Base-by-base conservation (phyloP, 2,113 vertebrate species). In the Leptocoma aspasia region DNA sequence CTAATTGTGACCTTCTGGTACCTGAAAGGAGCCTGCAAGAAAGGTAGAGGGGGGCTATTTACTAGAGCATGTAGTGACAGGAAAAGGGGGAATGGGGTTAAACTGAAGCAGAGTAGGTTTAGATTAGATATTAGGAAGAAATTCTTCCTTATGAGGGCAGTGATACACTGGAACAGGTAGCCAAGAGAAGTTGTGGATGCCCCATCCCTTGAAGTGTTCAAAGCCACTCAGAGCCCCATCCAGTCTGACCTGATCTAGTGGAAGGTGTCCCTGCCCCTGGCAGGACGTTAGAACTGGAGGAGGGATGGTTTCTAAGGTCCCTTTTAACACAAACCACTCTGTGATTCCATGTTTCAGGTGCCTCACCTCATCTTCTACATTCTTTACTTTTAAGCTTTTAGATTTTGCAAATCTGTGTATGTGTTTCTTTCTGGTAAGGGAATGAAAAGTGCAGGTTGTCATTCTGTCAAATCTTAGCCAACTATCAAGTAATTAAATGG, bases 351-450 rank as follows among this genome's bases (percentile, higher is more conserved):
- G 20, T 77, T 81, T 66, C 23, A 17, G 26, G 7, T 5, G 28
- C 45, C 42, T 75, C 0, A 0, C 49, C 35, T 78, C 0, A 0
- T 90, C 45, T 79, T 79, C 14, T 35, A 5, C 18, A 5, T 49
- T 57, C 12, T 86, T 14, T 42, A 6, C 8, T 47, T 60, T 13
- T 28, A 59, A 50, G 16, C 21, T 61, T 77, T 68, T 13, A 42
- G 17, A 9, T 87, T 92, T 63, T 71, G 35, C 16, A 39, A 83
- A 45, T 11, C 4, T 30, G 17, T 35, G 11, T 73, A 5, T 35
- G 16, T 35, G 64, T 42, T 26, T 66, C 23, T 23, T 70, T 53
- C 47, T 44, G 15, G 8, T 54, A 41, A 93, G 35, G 37, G 22
- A 69, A 26, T 1, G 2, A 70, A 54, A 89, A 60, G 28, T 81